Percentiles rank a stretch among this genome's conserved stretches.
Evolutionary conservation across 2,797 vertebrate species (phyloP).

Genomic region (Salmo trutta): DNA sequence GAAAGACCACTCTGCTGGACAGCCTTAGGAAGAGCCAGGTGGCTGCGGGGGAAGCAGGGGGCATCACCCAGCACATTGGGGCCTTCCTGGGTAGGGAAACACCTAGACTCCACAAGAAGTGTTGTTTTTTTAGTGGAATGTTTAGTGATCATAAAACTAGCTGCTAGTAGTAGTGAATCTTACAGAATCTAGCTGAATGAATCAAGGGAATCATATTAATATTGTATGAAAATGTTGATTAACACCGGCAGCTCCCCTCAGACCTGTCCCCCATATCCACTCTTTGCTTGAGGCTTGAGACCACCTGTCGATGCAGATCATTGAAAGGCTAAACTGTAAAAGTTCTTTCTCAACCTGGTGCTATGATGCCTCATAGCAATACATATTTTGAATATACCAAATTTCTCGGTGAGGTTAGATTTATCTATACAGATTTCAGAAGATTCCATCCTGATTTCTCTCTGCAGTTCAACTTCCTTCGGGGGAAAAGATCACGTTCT

Average conservation of each 20-base stretch:
- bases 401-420: not conserved
- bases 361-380: not conserved
- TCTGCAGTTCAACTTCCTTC: conserved; percentile 80
- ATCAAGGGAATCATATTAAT: not conserved
- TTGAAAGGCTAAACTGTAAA: not conserved
- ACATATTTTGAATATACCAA: not conserved
- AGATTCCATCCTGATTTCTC: not conserved
- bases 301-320: not conserved
- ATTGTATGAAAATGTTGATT: not conserved
- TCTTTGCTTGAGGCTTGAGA: not conserved
- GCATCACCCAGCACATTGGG: conserved; percentile 96
- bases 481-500: conserved; percentile 91
- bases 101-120: not conserved
- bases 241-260: not conserved
- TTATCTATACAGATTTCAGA: not conserved
- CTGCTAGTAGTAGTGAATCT: not conserved
- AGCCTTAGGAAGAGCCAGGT: conserved; percentile 88
- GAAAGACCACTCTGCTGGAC: conserved; percentile 94
- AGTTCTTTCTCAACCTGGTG: not conserved
- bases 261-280: not conserved
- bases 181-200: not conserved
- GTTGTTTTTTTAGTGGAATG: not conserved
- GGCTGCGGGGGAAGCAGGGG: conserved; percentile 84
- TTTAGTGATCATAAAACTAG: not conserved
- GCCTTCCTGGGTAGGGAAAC: conserved; percentile 86